Conservation (phyloP, 2,113 vertebrate species). For the Empidonax traillii region DNA sequence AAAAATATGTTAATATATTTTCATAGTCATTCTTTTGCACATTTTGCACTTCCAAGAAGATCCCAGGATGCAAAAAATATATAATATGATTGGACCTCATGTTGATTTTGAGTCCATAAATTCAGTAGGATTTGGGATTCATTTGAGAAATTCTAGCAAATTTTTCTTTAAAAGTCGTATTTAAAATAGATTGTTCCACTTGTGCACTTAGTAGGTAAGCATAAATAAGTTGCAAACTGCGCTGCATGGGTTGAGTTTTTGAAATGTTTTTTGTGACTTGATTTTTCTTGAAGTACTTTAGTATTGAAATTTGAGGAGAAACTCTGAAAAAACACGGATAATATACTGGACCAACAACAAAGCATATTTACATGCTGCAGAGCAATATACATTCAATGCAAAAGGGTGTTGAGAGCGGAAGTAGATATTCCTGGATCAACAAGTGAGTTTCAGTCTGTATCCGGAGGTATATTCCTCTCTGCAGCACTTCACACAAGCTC, state of each 20-base stretch:
- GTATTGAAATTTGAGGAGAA: background rate
- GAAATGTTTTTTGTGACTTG: background rate
- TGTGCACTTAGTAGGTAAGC: background rate
- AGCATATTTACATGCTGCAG: background rate
- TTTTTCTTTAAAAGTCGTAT: background rate
- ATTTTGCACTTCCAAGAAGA: background rate
- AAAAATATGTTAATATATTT: background rate
- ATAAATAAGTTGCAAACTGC: background rate
- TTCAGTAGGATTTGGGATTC: background rate
- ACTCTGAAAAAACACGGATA: background rate
- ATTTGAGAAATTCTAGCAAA: background rate
- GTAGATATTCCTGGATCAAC: background rate
- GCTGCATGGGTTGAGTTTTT: background rate
- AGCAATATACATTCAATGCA: background rate
- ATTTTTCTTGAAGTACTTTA: background rate
- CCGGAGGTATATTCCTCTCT: background rate
- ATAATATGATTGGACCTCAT: background rate
- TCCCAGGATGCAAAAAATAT: background rate
- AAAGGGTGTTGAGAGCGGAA: background rate
- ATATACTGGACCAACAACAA: background rate
- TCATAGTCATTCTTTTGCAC: background rate
- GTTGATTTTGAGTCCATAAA: background rate
- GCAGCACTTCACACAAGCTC: background rate
- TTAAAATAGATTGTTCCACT: background rate
- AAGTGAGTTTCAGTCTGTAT: background rate